Evolutionary conservation across 2,797 vertebrate genomes (phyloP).

Genomic region (Holocentrus rufus): DNA sequence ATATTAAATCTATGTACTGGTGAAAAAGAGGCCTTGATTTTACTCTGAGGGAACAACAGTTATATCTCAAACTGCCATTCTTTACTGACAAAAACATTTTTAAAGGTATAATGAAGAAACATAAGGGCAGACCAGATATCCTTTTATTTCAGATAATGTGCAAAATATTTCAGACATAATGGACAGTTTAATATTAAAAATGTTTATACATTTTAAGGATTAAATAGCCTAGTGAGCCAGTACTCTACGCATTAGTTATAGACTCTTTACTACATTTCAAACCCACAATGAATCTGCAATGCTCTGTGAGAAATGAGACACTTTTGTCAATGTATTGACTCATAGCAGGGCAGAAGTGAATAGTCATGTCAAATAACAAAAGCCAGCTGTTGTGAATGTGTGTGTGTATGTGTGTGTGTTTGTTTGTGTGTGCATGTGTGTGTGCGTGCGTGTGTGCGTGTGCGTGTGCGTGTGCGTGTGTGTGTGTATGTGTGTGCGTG

Average conservation of each 20-base stretch:
- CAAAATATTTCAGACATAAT: conserved; percentile 69
- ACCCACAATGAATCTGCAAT: conserved; percentile 67
- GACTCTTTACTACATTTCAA: conserved; percentile 77
- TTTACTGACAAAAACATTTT: conserved; percentile 82
- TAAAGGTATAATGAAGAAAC: conserved; percentile 75
- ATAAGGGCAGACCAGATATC: conserved; percentile 80
- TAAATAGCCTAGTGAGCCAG: conserved; percentile 74
- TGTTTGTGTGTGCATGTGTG: conserved; percentile 50
- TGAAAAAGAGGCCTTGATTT: conserved; percentile 90
- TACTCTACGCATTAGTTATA: conserved; percentile 74
- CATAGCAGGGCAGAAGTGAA: conserved; percentile 73
- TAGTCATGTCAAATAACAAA: conserved; percentile 79
- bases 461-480: background rate
- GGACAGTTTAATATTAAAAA: conserved; percentile 77
- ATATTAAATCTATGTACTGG: conserved; percentile 82
- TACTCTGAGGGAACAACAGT: conserved; percentile 85
- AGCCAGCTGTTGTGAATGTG: conserved; percentile 84
- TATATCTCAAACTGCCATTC: conserved; percentile 88
- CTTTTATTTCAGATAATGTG: conserved; percentile 77
- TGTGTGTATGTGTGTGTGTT: conserved; percentile 78
- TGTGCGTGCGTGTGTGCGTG: background rate
- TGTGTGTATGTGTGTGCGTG: conserved; percentile 23
- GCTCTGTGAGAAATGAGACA: conserved; percentile 75
- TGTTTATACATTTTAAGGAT: conserved; percentile 78
- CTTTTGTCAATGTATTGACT: conserved; percentile 75